These are phyloP conservation scores for Eulimnadia texana DNA, from an alignment of 1,140 invertebrate genomes.

Conservation along the genomic window DNA sequence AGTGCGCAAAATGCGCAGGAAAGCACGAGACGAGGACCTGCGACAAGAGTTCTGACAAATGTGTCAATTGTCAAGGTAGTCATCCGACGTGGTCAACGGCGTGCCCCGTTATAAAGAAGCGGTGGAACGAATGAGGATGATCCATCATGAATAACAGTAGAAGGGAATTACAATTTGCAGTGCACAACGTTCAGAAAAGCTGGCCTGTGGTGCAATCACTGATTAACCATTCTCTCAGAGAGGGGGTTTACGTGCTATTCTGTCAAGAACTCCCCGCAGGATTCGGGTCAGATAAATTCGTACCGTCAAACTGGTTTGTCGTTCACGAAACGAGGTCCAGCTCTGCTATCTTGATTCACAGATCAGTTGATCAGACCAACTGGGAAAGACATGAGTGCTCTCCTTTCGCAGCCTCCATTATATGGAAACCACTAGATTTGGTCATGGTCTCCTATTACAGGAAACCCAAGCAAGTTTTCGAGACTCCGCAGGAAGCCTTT, in stretches of 20 bases:
- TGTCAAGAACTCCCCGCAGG: neutral
- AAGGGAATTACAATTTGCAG: neutral
- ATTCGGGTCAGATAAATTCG: neutral
- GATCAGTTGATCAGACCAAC: neutral
- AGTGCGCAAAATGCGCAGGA: too few relatives aligned
- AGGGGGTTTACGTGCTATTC: neutral
- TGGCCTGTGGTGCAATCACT: neutral
- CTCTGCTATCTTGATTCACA: neutral
- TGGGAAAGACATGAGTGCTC: neutral
- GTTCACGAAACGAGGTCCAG: neutral
- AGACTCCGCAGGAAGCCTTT: neutral
- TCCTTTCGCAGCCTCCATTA: neutral
- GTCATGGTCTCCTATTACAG: neutral
- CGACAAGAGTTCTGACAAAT: too few relatives aligned
- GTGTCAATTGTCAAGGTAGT: too few relatives aligned
- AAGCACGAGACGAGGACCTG: too few relatives aligned
- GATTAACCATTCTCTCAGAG: neutral
- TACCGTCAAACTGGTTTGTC: neutral
- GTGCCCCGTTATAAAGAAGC: too few relatives aligned
- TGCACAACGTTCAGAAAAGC: neutral
- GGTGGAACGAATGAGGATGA: too few relatives aligned
- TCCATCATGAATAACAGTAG: too few relatives aligned
- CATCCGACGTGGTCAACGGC: too few relatives aligned
- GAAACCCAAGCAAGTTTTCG: neutral
- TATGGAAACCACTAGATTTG: neutral